Evolutionary conservation across 2,797 vertebrate genomes (phyloP).

Genomic region (Clarias laeviceps): DNA sequence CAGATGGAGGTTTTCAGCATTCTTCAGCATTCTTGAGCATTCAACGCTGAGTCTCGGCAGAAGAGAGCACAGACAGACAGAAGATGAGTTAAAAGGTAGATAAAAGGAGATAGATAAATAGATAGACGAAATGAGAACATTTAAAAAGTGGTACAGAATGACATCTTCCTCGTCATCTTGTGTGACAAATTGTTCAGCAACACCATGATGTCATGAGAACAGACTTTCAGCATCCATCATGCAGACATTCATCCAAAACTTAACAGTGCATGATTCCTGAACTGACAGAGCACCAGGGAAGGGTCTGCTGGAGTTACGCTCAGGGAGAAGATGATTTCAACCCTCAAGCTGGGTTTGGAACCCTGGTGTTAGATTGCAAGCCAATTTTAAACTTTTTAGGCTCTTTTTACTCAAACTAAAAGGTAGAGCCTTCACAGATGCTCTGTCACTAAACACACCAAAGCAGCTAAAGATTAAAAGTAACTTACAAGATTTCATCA

Average conservation of each 20-base stretch:
- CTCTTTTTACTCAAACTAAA: background rate
- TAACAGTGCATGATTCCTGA: conserved; percentile 34
- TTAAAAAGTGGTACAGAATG: conserved; percentile 19
- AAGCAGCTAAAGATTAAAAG: background rate
- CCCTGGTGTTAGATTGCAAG: background rate
- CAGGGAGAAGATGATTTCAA: background rate
- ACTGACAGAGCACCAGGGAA: conserved; percentile 32
- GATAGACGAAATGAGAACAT: conserved; percentile 35
- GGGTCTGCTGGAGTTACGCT: background rate
- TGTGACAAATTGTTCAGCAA: conserved; percentile 5
- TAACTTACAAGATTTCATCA: conserved; percentile 98
- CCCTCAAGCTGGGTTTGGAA: background rate
- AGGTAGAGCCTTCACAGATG: background rate
- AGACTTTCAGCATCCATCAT: conserved; percentile 36
- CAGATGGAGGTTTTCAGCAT: conserved; percentile 11
- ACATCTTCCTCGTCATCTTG: background rate
- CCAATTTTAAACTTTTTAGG: background rate
- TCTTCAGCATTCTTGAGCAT: background rate
- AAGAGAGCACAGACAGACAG: conserved; percentile 25
- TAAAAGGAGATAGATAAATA: conserved; percentile 5
- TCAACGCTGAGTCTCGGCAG: conserved; percentile 21
- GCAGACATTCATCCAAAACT: conserved; percentile 22
- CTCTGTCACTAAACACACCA: background rate
- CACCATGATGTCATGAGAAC: conserved; percentile 62
- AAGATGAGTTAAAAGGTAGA: conserved; percentile 33